Evolutionary conservation across 2,888 invertebrate genomes (phyloP), one percentile per base, ranked within the genome.

Genomic region (Spodoptera exigua): DNA sequence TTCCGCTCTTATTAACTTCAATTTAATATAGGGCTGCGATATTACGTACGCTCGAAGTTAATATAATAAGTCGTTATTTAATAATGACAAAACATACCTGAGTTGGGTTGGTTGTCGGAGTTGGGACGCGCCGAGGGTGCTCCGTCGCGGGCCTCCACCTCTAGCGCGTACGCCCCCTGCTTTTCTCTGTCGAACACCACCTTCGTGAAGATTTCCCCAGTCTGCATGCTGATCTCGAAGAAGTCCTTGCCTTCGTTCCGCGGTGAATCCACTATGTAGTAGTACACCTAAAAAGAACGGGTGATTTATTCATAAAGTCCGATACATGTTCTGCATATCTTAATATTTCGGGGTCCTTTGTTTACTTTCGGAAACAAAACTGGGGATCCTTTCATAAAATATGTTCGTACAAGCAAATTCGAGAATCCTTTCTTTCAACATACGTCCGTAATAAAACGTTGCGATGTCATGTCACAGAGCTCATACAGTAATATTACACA

Each of bases 101-200:
- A 98, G 95, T 99, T 99, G 43, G 99, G 98, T 86, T 98, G 97
- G 90, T 97, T 97, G 87, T 97, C 97, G 86, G 98, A 97, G 89
- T 99, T 98, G 41, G 99, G 99, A 71, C 99, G 95, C 54, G 98
- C 99, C 12, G 99, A 99, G n/a, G 98, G 97, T 57, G 98, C 98
- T 52, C 99, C 99, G 87, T 99, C 99, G 60, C 98, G 95, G 0
- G 99, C 99, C 89, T 98, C 98, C 80, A 99, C 99, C 88, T 99
- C 99, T 85, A 99, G 94, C 36, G 99, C 99, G 94, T 99, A 99
- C 61, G 99, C 98, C 44, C 98, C 98, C 89, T 99, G 98, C 95
- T 98, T 98, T 94, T 99, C 99, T 71, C 99, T 96, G 95, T 99
- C 99, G 95, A 99, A 99, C 82, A 98, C 97, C 78, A 98, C 96